These are phyloP conservation scores for Petrocephalus zakoni DNA, from an alignment of 2,113 vertebrate species.

Conservation along the genomic window DNA sequence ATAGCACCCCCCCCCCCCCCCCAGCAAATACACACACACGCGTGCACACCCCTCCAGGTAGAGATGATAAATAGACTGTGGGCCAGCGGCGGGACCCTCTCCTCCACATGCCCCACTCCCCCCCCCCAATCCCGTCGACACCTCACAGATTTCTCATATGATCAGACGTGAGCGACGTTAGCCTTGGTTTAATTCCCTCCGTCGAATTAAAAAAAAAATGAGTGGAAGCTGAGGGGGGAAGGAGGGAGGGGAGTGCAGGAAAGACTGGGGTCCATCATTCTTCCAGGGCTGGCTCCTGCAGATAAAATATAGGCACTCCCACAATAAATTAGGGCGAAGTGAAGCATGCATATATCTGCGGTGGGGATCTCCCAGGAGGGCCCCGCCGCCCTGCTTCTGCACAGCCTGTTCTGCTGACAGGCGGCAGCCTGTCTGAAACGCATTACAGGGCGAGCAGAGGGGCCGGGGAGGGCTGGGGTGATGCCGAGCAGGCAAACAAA, in stretches of 20 bases:
- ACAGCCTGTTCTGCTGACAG: conserved; percentile 32
- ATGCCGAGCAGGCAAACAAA: background rate
- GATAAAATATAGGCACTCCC: conserved; percentile 40
- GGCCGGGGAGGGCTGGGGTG: conserved; percentile 21
- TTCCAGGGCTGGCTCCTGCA: conserved; percentile 44
- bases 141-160: conserved; percentile 18
- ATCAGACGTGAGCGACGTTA: conserved; percentile 7
- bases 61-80: conserved; percentile 19
- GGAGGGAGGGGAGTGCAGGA: background rate
- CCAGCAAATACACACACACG: background rate
- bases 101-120: background rate
- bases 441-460: conserved; percentile 32
- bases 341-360: conserved; percentile 38
- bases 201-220: conserved; percentile 23
- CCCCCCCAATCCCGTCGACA: background rate
- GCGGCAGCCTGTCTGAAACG: conserved; percentile 27
- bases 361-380: conserved; percentile 34
- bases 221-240: background rate
- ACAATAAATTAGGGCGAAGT: conserved; percentile 36
- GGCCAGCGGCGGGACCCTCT: background rate
- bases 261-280: conserved; percentile 31
- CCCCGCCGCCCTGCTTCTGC: conserved; percentile 20
- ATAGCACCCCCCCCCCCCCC: background rate
- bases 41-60: background rate
- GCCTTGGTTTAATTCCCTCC: conserved; percentile 39